Conservation (phyloP, 2,113 vertebrate genomes). For the Pogonocichla stellata region DNA sequence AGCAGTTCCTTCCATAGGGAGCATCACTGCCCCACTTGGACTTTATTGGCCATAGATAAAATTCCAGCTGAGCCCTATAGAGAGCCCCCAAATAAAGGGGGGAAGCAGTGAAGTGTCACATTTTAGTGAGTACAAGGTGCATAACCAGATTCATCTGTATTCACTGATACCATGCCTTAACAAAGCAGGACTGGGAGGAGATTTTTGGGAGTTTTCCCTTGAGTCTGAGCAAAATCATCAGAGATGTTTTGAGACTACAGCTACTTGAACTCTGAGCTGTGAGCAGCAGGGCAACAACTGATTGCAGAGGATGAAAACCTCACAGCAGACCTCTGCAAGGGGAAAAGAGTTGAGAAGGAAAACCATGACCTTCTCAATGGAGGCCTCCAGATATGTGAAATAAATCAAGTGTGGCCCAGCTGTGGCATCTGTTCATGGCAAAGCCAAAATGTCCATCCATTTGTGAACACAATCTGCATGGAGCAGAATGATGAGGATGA, state of each 20-base stretch:
- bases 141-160: not conserved
- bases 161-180: not conserved
- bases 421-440: not conserved
- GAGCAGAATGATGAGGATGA: not conserved
- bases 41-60: not conserved
- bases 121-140: not conserved
- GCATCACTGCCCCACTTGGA: not conserved
- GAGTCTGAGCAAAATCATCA: not conserved
- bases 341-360: not conserved
- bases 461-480: not conserved
- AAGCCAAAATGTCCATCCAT: not conserved
- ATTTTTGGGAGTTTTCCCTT: not conserved
- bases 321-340: not conserved
- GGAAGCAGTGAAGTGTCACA: not conserved
- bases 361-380: not conserved
- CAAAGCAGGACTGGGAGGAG: not conserved
- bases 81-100: rapidly evolving
- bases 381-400: not conserved
- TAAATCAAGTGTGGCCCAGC: not conserved
- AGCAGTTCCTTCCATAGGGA: not conserved
- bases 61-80: not conserved
- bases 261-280: not conserved
- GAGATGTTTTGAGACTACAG: not conserved
- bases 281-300: not conserved
- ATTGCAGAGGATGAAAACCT: not conserved